Conservation (phyloP, 2,888 invertebrate genomes). For the Ochropacha duplaris region DNA sequence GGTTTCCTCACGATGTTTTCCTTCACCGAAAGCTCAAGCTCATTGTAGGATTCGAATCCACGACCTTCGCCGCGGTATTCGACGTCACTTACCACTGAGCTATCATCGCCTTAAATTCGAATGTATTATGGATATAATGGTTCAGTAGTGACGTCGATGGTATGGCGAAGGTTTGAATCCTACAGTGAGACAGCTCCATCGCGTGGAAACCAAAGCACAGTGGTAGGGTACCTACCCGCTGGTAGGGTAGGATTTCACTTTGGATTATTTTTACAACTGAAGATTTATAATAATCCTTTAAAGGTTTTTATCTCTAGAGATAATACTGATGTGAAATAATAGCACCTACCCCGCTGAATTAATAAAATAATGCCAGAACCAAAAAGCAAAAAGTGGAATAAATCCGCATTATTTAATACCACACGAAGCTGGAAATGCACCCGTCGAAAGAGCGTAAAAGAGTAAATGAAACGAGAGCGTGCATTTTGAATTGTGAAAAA, state of each 20-base stretch:
- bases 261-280: neutral
- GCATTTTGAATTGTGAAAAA: conserved; percentile 81
- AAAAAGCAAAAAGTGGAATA: conserved; percentile 68
- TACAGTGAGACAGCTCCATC: too few relatives aligned
- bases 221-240: neutral
- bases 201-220: too few relatives aligned
- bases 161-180: too few relatives aligned
- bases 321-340: conserved; percentile 37
- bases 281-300: conserved; percentile 17
- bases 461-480: conserved; percentile 81
- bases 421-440: conserved; percentile 76
- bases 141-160: too few relatives aligned
- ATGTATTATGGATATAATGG: too few relatives aligned
- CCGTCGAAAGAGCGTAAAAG: conserved; percentile 78
- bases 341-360: conserved; percentile 32
- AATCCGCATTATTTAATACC: conserved; percentile 77
- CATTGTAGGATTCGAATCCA: too few relatives aligned
- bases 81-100: too few relatives aligned
- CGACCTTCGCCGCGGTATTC: too few relatives aligned
- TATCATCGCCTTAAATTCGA: too few relatives aligned
- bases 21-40: too few relatives aligned
- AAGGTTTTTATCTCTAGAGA: conserved; percentile 18
- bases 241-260: neutral
- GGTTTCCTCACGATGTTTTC: too few relatives aligned
- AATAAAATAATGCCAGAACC: conserved; percentile 43